Conservation (phyloP, 2,888 invertebrate genomes). For the Zaprionus obscuricornis region DNA sequence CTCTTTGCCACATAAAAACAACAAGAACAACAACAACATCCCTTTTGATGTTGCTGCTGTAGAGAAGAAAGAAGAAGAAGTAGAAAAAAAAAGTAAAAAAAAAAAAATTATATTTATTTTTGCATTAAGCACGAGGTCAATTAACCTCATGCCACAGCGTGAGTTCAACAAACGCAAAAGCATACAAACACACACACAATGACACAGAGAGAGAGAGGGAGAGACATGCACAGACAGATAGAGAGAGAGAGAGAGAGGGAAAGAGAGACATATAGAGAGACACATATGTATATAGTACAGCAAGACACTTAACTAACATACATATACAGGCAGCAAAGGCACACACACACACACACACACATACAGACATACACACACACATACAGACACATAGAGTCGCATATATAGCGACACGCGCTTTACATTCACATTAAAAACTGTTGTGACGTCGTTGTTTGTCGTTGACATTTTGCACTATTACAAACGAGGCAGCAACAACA, state of each 20-base stretch:
- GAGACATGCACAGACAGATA: constrained; percentile 10
- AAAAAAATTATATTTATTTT: constrained; percentile 73
- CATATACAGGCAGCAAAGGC: too few species aligned
- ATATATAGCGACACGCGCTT: constrained; percentile 11
- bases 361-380: constrained; percentile 2
- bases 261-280: background rate
- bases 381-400: constrained; percentile 12
- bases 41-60: constrained; percentile 35
- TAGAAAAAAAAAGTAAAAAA: background rate
- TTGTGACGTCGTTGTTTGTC: constrained; percentile 59
- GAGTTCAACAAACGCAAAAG: constrained; percentile 81
- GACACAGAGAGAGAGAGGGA: constrained; percentile 13
- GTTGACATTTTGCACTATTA: constrained; percentile 71
- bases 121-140: constrained; percentile 82
- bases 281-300: background rate
- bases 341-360: constrained; percentile 19
- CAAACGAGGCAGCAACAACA: constrained; percentile 55
- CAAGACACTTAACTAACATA: too few species aligned
- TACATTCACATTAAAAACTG: constrained; percentile 65
- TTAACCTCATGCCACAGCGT: constrained; percentile 77
- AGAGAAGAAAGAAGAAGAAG: background rate
- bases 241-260: constrained; percentile 9
- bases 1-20: constrained; percentile 51
- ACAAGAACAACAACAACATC: constrained; percentile 37
- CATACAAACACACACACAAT: constrained; percentile 37